Percentiles rank a stretch among this genome's conserved stretches.
Conservation (phyloP, 2,797 vertebrate species). For the Gymnoscopelus microlampas region DNA sequence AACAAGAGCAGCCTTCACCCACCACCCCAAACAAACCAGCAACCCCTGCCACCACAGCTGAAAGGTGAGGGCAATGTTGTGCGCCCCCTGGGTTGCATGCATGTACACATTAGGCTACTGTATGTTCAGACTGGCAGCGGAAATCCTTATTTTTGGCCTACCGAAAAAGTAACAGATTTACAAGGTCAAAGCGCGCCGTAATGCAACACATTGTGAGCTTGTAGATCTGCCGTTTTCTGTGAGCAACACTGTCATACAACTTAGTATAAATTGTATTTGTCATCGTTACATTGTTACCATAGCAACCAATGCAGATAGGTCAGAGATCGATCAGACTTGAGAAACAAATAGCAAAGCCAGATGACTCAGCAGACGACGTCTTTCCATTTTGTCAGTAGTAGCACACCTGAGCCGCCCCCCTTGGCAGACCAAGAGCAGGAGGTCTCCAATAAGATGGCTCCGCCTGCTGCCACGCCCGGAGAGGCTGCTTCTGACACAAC, state of each 20-base stretch:
- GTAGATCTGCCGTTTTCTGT: too few relatives aligned
- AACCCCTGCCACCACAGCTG: conserved; percentile 83
- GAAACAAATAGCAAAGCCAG: neutral
- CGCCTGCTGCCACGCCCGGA: conserved; percentile 68
- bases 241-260: too few relatives aligned
- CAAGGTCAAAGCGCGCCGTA: neutral
- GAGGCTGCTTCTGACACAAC: conserved; percentile 82
- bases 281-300: too few relatives aligned
- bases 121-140: too few relatives aligned
- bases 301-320: too few relatives aligned
- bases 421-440: conserved; percentile 89
- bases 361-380: neutral
- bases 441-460: conserved; percentile 85
- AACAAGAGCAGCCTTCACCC: conserved; percentile 95
- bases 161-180: neutral
- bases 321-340: too few relatives aligned
- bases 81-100: conserved; percentile 4
- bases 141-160: too few relatives aligned
- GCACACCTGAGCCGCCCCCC: conserved; percentile 86
- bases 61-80: conserved; percentile 80
- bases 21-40: conserved; percentile 91
- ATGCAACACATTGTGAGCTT: too few relatives aligned
- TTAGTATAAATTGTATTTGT: too few relatives aligned
- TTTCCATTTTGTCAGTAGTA: conserved; percentile 69
- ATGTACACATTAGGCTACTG: neutral